Percentiles rank a stretch among this genome's conserved stretches.
Evolutionary conservation across 1,140 invertebrate species (phyloP).

Genomic region (Brachionus asplanchnoidis): DNA sequence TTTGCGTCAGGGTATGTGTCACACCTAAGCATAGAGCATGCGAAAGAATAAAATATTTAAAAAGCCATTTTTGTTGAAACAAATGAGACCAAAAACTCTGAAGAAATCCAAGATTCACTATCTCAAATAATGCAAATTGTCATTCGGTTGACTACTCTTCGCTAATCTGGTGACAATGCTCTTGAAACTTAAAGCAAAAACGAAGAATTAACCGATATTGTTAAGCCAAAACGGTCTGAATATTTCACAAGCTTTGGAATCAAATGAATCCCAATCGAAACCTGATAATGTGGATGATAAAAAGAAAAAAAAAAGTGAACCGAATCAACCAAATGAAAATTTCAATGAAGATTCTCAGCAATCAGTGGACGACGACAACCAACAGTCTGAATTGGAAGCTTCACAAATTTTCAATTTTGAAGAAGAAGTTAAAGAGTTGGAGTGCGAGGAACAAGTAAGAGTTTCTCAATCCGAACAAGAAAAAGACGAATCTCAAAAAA

Average conservation of each 20-base stretch:
- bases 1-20: too few species aligned
- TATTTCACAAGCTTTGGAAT: background rate
- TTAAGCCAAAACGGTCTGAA: background rate
- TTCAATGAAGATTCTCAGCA: background rate
- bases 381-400: background rate
- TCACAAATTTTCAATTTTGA: background rate
- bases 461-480: background rate
- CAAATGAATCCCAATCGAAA: background rate
- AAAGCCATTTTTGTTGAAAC: background rate
- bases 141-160: background rate
- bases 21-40: too few species aligned
- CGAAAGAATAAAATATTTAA: too few species aligned
- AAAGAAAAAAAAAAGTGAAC: background rate
- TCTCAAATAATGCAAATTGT: constrained; percentile 14
- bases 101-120: background rate
- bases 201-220: background rate
- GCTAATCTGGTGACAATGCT: background rate
- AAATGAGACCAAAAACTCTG: background rate
- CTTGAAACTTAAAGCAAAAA: background rate
- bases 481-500: background rate
- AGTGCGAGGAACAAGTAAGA: background rate
- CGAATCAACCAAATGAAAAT: background rate
- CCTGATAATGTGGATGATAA: background rate
- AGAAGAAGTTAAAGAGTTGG: background rate
- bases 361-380: background rate